Evolutionary conservation across 2,888 invertebrate species (phyloP).

Genomic region (Tanaodytes sp.): DNA sequence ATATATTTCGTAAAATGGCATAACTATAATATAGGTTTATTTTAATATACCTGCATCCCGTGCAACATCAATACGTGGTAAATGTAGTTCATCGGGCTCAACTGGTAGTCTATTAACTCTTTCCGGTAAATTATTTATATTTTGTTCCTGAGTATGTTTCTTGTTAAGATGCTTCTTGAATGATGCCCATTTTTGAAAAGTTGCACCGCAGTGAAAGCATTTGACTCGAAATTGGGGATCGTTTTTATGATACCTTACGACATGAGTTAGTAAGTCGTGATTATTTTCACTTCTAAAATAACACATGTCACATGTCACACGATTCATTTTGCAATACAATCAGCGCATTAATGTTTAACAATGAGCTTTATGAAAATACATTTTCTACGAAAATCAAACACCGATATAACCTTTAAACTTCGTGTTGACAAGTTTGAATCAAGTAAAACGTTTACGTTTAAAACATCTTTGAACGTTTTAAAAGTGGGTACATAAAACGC

Average conservation of each 20-base stretch:
- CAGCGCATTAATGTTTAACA: no score
- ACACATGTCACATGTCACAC: constrained; percentile 7
- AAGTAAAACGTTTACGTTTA: no score
- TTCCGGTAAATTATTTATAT: neutral
- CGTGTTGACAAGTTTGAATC: no score
- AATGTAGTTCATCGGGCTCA: no score
- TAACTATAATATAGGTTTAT: neutral
- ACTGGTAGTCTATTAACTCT: neutral
- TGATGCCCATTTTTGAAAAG: constrained; percentile 22
- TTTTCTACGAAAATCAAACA: no score
- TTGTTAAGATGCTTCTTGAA: constrained; percentile 6
- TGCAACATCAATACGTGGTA: no score
- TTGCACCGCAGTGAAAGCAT: constrained; percentile 14
- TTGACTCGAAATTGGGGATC: constrained; percentile 14
- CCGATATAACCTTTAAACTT: no score
- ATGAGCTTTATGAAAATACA: no score
- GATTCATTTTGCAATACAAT: neutral
- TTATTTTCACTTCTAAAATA: neutral
- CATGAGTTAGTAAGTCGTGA: neutral
- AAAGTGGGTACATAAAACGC: no score
- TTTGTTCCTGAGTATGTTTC: constrained; percentile 5
- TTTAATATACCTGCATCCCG: no score
- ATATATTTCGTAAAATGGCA: constrained; percentile 3
- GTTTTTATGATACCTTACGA: constrained; percentile 11
- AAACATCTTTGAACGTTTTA: no score